phyloP scores from a whole-genome alignment of 2,113 vertebrate species.

The Urocitellus parryii region DNA sequence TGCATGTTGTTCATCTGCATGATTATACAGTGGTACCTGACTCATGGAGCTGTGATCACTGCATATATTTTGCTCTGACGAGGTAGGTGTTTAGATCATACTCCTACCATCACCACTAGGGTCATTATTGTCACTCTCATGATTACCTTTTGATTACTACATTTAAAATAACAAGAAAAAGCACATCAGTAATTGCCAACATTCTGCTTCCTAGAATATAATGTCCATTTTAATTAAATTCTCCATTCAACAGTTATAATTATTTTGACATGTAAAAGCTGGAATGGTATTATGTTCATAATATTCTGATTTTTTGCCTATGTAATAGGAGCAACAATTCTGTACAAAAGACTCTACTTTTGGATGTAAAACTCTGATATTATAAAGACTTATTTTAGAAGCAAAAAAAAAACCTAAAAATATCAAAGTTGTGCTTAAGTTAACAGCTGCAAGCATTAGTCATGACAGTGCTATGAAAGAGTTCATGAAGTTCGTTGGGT shows the following conservation, averaged over 20 bases:
- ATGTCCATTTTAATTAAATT: background rate
- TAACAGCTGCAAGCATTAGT: conserved; percentile 68
- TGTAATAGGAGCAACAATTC: background rate
- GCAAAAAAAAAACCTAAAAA: conserved; percentile 53
- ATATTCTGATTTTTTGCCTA: background rate
- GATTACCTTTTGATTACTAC: background rate
- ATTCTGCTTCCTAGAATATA: background rate
- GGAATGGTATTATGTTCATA: background rate
- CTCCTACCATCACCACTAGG: background rate
- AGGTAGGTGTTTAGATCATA: background rate
- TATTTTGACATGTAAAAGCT: background rate
- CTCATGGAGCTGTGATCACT: background rate
- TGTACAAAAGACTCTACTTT: background rate
- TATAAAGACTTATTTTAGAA: conserved; percentile 52
- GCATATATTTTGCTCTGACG: background rate
- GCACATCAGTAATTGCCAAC: background rate
- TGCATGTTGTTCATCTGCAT: background rate
- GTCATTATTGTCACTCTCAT: background rate
- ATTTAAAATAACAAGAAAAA: conserved; percentile 14
- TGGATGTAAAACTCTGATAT: conserved; percentile 18
- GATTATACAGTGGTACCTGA: background rate
- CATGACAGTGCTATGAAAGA: background rate
- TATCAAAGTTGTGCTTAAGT: background rate
- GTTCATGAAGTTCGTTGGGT: conserved; percentile 34
- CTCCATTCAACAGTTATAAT: background rate